These are phyloP conservation scores for Linhomoeus sp. DNA, from an alignment of 2,888 invertebrate species.

Conservation along the genomic window DNA sequence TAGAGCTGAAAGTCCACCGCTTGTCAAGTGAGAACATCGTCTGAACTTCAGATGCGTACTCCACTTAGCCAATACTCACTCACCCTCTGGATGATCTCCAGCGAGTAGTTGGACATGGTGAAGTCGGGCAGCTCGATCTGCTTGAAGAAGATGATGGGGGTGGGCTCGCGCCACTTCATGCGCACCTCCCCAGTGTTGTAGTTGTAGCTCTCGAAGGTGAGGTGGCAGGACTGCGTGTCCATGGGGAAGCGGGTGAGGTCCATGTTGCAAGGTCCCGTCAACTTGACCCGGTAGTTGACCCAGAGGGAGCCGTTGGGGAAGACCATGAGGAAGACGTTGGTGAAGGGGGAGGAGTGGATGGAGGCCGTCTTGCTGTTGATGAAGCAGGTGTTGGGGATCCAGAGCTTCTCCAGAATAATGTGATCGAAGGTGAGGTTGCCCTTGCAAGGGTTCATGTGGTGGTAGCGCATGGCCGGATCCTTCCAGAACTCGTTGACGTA, in stretches of 20 bases:
- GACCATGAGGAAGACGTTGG: slow-evolving; percentile 26
- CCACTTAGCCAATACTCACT: too few species aligned
- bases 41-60: too few species aligned
- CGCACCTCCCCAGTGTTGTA: slow-evolving; percentile 24
- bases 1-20: slow-evolving; percentile 10
- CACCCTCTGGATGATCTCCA: too few species aligned
- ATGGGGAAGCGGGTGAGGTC: slow-evolving; percentile 21
- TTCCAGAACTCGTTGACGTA: slow-evolving; percentile 27
- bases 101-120: slow-evolving; percentile 17
- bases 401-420: slow-evolving; percentile 20
- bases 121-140: slow-evolving; percentile 25
- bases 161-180: slow-evolving; percentile 23
- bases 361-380: slow-evolving; percentile 24
- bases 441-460: slow-evolving; percentile 24
- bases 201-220: slow-evolving; percentile 26
- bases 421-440: slow-evolving; percentile 23
- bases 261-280: slow-evolving; percentile 23
- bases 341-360: slow-evolving; percentile 24
- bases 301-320: slow-evolving; percentile 27
- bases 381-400: slow-evolving; percentile 27
- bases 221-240: slow-evolving; percentile 20
- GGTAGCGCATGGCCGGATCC: slow-evolving; percentile 22
- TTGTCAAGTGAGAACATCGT: too few species aligned
- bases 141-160: slow-evolving; percentile 20
- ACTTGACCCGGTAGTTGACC: slow-evolving; percentile 25